Percentiles rank a stretch among this genome's conserved stretches.
phyloP scores from a whole-genome alignment of 2,888 invertebrate genomes.

The Deilephila porcellus region DNA sequence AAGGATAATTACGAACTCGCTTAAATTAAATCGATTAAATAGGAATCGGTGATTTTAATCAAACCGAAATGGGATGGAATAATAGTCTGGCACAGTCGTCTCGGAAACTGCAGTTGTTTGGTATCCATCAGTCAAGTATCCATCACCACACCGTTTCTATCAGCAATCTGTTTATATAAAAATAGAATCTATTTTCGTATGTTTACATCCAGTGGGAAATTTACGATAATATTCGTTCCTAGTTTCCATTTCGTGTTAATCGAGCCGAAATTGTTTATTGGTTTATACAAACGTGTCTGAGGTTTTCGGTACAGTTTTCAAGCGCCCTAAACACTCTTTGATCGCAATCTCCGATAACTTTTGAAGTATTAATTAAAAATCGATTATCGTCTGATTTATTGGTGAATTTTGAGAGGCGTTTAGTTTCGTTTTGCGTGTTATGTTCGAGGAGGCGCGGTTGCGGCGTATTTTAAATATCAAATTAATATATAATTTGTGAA shows the following conservation, averaged over 20 bases:
- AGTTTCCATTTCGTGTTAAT: slow-evolving; percentile 23
- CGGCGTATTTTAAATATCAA: not conserved
- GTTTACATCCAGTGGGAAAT: slow-evolving; percentile 17
- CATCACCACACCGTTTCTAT: slow-evolving; percentile 25
- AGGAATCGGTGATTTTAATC: not conserved
- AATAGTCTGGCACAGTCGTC: slow-evolving; percentile 1
- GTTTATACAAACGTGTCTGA: slow-evolving; percentile 8
- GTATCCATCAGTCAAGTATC: slow-evolving; percentile 26
- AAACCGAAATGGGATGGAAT: not conserved
- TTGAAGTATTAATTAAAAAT: not conserved
- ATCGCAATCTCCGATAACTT: not conserved
- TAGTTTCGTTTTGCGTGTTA: not conserved
- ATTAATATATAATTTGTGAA: no score
- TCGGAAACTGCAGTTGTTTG: slow-evolving; percentile 12
- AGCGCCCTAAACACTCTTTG: slow-evolving; percentile 9
- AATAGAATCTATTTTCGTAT: slow-evolving; percentile 27
- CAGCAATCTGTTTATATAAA: slow-evolving; percentile 25
- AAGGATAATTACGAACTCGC: not conserved
- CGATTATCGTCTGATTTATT: not conserved
- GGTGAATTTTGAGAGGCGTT: not conserved
- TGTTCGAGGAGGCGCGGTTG: not conserved
- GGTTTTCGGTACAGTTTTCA: not conserved
- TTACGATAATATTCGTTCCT: slow-evolving; percentile 20
- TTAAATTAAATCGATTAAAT: not conserved
- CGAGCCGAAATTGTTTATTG: slow-evolving; percentile 9